Conservation (phyloP, 2,113 vertebrate species). For the Myiozetetes cayanensis region DNA sequence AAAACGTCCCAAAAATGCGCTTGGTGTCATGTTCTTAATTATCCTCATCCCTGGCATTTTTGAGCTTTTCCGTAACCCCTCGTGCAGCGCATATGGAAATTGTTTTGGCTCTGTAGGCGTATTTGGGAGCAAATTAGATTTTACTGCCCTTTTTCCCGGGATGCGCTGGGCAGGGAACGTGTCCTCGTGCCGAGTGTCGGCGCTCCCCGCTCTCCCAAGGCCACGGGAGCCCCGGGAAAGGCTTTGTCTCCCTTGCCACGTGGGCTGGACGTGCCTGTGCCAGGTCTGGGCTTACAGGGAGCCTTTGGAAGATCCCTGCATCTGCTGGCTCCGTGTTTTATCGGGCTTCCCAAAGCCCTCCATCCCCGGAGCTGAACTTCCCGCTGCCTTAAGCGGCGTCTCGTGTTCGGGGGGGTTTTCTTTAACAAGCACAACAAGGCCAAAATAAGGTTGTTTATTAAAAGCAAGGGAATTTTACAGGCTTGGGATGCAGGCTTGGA, state of each 20-base stretch:
- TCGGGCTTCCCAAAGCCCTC: not conserved
- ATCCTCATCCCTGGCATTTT: not conserved
- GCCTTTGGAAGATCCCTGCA: not conserved
- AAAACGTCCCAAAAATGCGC: not conserved
- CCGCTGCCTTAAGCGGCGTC: not conserved
- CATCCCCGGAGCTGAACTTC: not conserved
- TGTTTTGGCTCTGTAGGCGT: not conserved
- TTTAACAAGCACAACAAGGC: not conserved
- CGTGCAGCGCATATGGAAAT: not conserved
- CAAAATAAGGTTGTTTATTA: not conserved
- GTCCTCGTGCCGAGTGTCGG: not conserved
- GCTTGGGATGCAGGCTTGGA: not conserved
- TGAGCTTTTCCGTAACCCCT: not conserved
- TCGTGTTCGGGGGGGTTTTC: not conserved
- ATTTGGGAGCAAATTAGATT: not conserved
- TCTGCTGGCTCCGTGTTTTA: fast-evolving
- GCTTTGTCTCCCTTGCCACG: not conserved
- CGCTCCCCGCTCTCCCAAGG: not conserved
- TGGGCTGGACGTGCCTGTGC: not conserved
- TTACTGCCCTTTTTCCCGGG: not conserved
- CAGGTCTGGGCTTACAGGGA: not conserved
- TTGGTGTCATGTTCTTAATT: not conserved
- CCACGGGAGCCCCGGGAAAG: not conserved
- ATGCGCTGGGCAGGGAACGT: fast-evolving
- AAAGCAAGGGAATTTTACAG: not conserved